A percentile compares a stretch with the other conserved stretches of the same genome.
phyloP scores from a whole-genome alignment of 2,797 vertebrate genomes.

The Sebastiscus albofasciatus region DNA sequence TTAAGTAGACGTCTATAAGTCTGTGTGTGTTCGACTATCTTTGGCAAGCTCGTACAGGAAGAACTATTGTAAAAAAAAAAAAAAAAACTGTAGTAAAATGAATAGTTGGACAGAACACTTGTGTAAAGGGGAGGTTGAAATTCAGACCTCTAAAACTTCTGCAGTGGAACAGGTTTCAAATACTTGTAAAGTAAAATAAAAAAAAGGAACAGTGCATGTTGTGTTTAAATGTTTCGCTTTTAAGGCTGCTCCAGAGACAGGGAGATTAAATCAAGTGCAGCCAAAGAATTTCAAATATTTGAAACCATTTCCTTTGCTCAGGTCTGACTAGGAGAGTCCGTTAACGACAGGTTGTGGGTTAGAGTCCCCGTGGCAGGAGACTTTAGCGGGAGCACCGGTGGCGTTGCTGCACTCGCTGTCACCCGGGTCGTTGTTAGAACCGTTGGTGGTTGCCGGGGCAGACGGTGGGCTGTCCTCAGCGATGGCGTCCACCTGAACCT shows the following conservation, averaged over 20 bases:
- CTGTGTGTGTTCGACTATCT: constrained; percentile 97
- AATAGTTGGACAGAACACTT: constrained; percentile 87
- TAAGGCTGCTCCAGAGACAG: constrained; percentile 38
- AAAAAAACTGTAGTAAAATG: constrained; percentile 86
- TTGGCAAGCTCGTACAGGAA: constrained; percentile 99
- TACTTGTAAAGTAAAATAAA: constrained; percentile 58
- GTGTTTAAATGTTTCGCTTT: constrained; percentile 56
- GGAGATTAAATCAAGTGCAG: constrained; percentile 44
- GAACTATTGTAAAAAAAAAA: constrained; percentile 92
- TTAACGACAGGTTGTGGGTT: constrained; percentile 89
- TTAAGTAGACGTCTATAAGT: constrained; percentile 90
- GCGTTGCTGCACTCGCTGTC: constrained; percentile 17
- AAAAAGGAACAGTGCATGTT: constrained; percentile 67
- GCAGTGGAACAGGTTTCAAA: constrained; percentile 69
- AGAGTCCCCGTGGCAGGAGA: constrained; percentile 83
- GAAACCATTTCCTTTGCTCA: constrained; percentile 59
- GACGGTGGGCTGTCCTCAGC: constrained; percentile 86
- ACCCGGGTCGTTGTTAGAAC: constrained; percentile 78
- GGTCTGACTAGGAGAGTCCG: constrained; percentile 90
- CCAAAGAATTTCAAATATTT: constrained; percentile 68
- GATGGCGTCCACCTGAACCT: constrained; percentile 86
- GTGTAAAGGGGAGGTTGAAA: constrained; percentile 51
- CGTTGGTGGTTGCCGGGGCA: constrained; percentile 86
- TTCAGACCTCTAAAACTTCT: constrained; percentile 46
- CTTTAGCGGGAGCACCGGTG: constrained; percentile 77